These are phyloP conservation scores for Geotrupes spiniger DNA, from an alignment of 2,888 invertebrate genomes.

Conservation along the genomic window DNA sequence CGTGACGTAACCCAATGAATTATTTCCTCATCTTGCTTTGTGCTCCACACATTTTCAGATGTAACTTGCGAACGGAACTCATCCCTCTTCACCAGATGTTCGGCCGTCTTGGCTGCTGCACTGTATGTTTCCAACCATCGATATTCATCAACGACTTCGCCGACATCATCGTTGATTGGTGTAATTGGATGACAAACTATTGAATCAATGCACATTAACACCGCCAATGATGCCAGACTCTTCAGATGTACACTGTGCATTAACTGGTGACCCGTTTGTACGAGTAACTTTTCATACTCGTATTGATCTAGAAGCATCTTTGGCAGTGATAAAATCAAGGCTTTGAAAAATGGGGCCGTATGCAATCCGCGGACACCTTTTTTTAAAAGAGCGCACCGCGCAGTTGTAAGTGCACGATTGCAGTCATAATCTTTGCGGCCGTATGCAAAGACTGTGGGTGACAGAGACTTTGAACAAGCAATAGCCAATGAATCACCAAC, in stretches of 20 bases:
- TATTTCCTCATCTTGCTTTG: slow-evolving; percentile 59
- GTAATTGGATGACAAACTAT: slow-evolving; percentile 53
- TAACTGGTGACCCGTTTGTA: slow-evolving; percentile 58
- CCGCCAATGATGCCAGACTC: slow-evolving; percentile 55
- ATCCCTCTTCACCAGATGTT: slow-evolving; percentile 50
- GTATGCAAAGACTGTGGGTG: slow-evolving; percentile 52
- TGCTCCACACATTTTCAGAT: slow-evolving; percentile 50
- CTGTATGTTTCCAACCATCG: slow-evolving; percentile 59
- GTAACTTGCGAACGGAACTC: slow-evolving; percentile 16
- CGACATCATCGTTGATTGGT: slow-evolving; percentile 51
- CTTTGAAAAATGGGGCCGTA: slow-evolving; percentile 55
- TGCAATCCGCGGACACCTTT: slow-evolving; percentile 56
- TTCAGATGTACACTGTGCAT: slow-evolving; percentile 60
- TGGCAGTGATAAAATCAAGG: slow-evolving; percentile 52
- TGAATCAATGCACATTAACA: slow-evolving; percentile 55
- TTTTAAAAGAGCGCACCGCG: slow-evolving; percentile 52
- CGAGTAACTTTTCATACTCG: slow-evolving; percentile 56
- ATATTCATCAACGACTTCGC: slow-evolving; percentile 50
- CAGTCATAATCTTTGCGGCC: slow-evolving; percentile 48
- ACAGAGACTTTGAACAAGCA: slow-evolving; percentile 56
- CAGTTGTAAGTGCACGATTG: slow-evolving; percentile 52
- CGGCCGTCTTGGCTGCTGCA: slow-evolving; percentile 55
- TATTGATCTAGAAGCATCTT: slow-evolving; percentile 54
- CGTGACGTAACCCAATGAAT: slow-evolving; percentile 60
- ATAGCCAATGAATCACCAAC: slow-evolving; percentile 52